phyloP scores from a whole-genome alignment of 2,113 vertebrate species.

The Lipotes vexillifer region DNA sequence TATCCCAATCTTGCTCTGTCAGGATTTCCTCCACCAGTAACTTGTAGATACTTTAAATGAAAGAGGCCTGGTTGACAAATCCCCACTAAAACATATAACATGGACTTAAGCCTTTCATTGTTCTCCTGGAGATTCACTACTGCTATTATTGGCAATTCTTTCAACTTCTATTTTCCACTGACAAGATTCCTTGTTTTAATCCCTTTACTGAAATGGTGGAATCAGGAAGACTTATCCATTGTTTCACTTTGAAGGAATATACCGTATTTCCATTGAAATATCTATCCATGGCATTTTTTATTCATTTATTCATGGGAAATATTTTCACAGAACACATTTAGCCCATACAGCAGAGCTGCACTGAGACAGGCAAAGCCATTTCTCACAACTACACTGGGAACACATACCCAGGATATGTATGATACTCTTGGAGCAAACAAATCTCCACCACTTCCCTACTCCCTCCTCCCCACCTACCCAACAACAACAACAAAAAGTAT shows the following conservation, averaged over 20 bases:
- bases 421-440: neutral
- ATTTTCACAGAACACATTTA: neutral
- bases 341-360: neutral
- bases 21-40: neutral
- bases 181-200: neutral
- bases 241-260: neutral
- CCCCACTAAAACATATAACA: neutral
- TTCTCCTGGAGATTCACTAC: neutral
- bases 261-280: neutral
- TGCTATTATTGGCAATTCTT: neutral
- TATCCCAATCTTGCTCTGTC: neutral
- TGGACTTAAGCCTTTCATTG: neutral
- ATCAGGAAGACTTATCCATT: neutral
- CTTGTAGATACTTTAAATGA: neutral
- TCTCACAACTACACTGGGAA: neutral
- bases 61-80: neutral
- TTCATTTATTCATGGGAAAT: neutral
- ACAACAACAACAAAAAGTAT: neutral
- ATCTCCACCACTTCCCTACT: neutral
- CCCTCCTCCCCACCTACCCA: rapidly evolving
- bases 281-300: neutral
- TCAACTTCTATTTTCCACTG: neutral
- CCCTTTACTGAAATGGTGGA: neutral
- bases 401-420: neutral
- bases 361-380: neutral